Base-by-base conservation (phyloP, 1,140 invertebrate genomes). In the Eubasilissa regina region DNA sequence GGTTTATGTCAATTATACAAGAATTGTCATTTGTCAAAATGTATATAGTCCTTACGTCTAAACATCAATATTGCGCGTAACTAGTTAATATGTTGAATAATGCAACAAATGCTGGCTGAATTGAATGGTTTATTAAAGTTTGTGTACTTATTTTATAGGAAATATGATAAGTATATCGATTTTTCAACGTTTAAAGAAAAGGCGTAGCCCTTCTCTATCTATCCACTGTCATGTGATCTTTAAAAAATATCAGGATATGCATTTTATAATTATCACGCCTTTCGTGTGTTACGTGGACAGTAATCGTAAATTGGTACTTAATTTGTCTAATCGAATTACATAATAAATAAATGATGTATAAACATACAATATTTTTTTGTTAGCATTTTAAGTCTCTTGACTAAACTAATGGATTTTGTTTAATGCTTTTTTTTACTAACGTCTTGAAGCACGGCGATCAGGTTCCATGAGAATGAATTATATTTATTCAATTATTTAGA, bases 181-280 rank as follows among this genome's bases (percentile, higher is more conserved):
- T 73, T 73, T 73, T 73, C 35, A 51, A 13, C 48, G 47, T 53
- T 73, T 73, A 25, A 35, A 25, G 15, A 55, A 75, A 64, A 79
- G 78, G 78, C 78, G 78, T 79, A 79, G 15, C 78, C 78, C 78
- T 45, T 15, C 35, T 35, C 35, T 35, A 35, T 6, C n/a, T n/a
- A 64, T 45, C 47, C 25, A 35, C 11, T 55, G 75, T 79, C 78
- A 79, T 79, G 78, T 79, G 78, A 79, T 79, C 60, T 60, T 35
- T 45, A 47, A 73, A 47, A 73, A 60, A 44, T 56, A 80, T 84
- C 79, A 82, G 81, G 81, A 82, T 83, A 79, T 74, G 6, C 25
- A 35, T 6, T 35, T 35, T 35, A 35, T 6, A 35, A 6, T 35
- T 35, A 3, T 35, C 25, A 35, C 6, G 25, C 1, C 6, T 35